Percentiles rank a stretch among this genome's conserved stretches.
phyloP scores from a whole-genome alignment of 2,888 invertebrate genomes.

The Cryptocheilus praepositus region DNA sequence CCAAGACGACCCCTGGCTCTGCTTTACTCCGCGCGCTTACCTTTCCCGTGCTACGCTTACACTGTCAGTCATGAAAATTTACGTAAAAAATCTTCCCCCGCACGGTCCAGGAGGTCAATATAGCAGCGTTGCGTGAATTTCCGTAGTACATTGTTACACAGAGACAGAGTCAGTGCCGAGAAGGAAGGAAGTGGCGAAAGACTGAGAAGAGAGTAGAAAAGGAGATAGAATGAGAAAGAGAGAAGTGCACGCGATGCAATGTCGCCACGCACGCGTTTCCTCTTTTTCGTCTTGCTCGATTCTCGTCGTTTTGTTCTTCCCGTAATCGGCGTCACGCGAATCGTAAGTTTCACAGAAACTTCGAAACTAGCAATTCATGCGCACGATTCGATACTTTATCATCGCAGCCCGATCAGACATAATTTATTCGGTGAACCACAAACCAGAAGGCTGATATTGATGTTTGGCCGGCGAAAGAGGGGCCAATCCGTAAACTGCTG shows the following conservation, averaged over 20 bases:
- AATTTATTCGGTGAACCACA: slow-evolving; percentile 86
- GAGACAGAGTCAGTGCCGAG: too few relatives aligned
- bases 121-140: too few relatives aligned
- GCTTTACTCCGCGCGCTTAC: too few relatives aligned
- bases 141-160: too few relatives aligned
- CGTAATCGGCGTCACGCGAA: neutral
- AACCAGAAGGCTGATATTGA: slow-evolving; percentile 82
- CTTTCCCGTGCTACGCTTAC: too few relatives aligned
- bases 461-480: slow-evolving; percentile 84
- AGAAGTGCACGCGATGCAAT: too few relatives aligned
- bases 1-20: neutral
- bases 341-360: slow-evolving; percentile 28
- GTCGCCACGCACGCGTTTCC: too few relatives aligned
- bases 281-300: slow-evolving; percentile 7
- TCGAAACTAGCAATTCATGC: slow-evolving; percentile 1
- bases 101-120: too few relatives aligned
- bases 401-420: slow-evolving; percentile 16
- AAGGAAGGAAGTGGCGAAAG: neutral
- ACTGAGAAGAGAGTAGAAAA: too few relatives aligned
- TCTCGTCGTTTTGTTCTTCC: neutral
- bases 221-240: too few relatives aligned
- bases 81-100: too few relatives aligned
- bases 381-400: slow-evolving; percentile 14
- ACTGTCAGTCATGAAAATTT: too few relatives aligned
- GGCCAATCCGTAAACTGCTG: slow-evolving; percentile 80